phyloP scores from a whole-genome alignment of 2,888 invertebrate genomes.

The Lepidocyrtoides sp. region DNA sequence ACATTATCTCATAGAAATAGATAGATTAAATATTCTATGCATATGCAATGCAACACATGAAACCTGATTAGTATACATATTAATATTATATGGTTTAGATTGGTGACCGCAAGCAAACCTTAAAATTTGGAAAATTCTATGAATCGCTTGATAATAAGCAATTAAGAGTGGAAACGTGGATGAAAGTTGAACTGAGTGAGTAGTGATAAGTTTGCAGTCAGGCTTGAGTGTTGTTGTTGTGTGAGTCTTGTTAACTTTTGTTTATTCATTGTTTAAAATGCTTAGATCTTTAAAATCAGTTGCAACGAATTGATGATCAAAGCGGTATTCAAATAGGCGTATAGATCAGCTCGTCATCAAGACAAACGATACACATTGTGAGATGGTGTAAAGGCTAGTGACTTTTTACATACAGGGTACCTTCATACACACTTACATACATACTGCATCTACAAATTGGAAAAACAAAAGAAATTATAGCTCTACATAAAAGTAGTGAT shows the following conservation, averaged over 20 bases:
- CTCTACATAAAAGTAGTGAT: neutral
- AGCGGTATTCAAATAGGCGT: neutral
- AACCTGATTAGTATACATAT: slow-evolving; percentile 55
- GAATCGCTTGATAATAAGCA: slow-evolving; percentile 3
- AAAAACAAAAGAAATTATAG: neutral
- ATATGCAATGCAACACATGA: too few species aligned
- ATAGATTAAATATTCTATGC: too few species aligned
- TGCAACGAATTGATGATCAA: slow-evolving; percentile 17
- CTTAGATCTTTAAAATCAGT: neutral
- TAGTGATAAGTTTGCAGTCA: neutral
- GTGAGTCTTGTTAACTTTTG: neutral
- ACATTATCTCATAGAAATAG: too few species aligned
- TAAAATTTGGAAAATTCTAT: slow-evolving; percentile 7
- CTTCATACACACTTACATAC: too few species aligned
- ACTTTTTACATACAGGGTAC: too few species aligned
- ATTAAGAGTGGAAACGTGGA: slow-evolving; percentile 33
- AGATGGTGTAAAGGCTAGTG: too few species aligned
- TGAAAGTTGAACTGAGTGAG: slow-evolving; percentile 40
- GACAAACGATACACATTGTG: neutral
- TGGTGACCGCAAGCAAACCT: slow-evolving; percentile 37
- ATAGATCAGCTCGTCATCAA: neutral
- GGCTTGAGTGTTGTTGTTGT: neutral
- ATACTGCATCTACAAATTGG: neutral
- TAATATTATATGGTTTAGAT: slow-evolving; percentile 46
- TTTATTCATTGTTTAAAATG: neutral